Percentiles rank a stretch among this genome's conserved stretches.
Evolutionary conservation across 2,888 invertebrate species (phyloP).

Genomic region (Eristalis intricaria): DNA sequence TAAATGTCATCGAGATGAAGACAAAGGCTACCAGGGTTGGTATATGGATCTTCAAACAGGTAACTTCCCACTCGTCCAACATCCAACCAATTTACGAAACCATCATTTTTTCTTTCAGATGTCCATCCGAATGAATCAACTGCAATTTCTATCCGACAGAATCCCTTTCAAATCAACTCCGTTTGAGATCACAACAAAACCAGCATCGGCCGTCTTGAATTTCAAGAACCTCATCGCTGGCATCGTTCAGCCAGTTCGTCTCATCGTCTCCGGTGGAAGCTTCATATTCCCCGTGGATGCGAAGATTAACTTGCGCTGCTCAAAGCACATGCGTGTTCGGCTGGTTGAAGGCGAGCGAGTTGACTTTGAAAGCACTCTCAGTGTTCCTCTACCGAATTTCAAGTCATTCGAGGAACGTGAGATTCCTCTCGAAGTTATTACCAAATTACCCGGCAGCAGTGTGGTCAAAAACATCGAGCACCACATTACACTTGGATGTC

Average conservation of each 20-base stretch:
- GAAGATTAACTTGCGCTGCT: conserved; percentile 79
- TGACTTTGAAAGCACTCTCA: conserved; percentile 79
- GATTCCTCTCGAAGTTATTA: conserved; percentile 86
- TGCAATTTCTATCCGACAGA: conserved; percentile 88
- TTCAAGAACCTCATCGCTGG: conserved; percentile 90
- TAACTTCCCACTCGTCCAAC: conserved; percentile 75
- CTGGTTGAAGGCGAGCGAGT: conserved; percentile 41
- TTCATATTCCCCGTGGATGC: conserved; percentile 86
- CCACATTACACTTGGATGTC: conserved; percentile 89
- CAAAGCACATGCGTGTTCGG: conserved; percentile 81
- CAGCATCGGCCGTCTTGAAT: conserved; percentile 83
- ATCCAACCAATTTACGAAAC: not conserved
- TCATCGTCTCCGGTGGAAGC: conserved; percentile 90
- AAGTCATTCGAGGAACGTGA: conserved; percentile 86
- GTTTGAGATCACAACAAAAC: conserved; percentile 82
- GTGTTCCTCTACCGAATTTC: conserved; percentile 83
- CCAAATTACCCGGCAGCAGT: conserved; percentile 88
- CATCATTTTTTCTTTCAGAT: conserved; percentile 30
- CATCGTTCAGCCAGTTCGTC: conserved; percentile 88
- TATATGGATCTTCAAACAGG: conserved; percentile 87
- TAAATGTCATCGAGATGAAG: conserved; percentile 85
- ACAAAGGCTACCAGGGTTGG: conserved; percentile 86
- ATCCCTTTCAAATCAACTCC: conserved; percentile 80
- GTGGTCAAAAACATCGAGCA: conserved; percentile 88
- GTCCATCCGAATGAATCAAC: conserved; percentile 82